Conservation (phyloP, 2,113 vertebrate species). For the Propithecus coquereli region DNA sequence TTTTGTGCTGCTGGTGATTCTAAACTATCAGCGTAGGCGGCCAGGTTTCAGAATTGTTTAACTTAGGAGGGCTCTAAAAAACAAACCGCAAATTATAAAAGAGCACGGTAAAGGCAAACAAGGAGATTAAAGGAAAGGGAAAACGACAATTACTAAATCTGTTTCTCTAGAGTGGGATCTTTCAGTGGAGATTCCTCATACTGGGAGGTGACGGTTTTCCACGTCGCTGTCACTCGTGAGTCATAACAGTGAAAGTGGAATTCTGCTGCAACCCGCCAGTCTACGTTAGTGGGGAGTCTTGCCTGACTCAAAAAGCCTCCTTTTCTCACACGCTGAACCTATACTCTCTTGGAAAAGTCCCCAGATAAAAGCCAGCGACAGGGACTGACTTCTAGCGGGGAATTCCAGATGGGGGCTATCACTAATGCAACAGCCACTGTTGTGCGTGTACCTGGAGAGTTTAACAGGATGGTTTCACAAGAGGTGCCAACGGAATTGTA, state of each 20-base stretch:
- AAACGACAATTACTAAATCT: not conserved
- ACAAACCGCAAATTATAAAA: not conserved
- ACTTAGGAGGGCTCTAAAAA: not conserved
- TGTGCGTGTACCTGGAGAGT: constrained; percentile 73
- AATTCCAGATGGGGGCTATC: not conserved
- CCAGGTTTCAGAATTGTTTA: not conserved
- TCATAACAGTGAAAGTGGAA: not conserved
- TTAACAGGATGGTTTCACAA: constrained; percentile 81
- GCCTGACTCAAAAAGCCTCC: constrained; percentile 55
- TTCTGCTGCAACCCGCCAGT: not conserved
- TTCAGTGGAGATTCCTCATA: not conserved
- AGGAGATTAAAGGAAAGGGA: not conserved
- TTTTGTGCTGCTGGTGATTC: not conserved
- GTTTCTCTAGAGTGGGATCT: not conserved
- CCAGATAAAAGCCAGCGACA: not conserved
- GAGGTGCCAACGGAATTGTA: constrained; percentile 79
- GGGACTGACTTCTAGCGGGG: not conserved
- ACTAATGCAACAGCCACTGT: not conserved
- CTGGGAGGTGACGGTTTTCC: not conserved
- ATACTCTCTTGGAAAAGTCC: not conserved
- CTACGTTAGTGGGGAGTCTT: constrained; percentile 13
- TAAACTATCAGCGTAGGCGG: not conserved
- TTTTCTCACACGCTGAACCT: not conserved
- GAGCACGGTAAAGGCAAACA: not conserved
- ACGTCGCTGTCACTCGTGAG: not conserved